These are phyloP conservation scores for Meda fulgida DNA, from an alignment of 2,797 vertebrate genomes.

Conservation along the genomic window DNA sequence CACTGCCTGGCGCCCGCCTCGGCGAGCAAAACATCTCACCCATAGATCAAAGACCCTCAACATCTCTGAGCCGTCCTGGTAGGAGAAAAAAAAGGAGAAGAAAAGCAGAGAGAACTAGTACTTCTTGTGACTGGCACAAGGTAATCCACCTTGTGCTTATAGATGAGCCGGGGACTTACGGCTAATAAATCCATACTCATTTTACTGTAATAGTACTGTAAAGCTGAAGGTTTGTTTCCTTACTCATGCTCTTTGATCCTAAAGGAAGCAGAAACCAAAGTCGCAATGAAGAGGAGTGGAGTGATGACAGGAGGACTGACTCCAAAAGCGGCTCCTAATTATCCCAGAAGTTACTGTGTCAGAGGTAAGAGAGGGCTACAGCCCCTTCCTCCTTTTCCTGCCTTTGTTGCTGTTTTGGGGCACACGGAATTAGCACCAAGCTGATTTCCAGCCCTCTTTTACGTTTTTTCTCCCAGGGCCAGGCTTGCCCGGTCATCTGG, in stretches of 20 bases:
- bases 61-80: slow-evolving; percentile 55
- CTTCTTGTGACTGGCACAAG: slow-evolving; percentile 53
- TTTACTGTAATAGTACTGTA: slow-evolving; percentile 8
- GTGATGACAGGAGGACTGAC: slow-evolving; percentile 65
- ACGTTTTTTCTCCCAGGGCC: slow-evolving; percentile 44
- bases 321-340: slow-evolving; percentile 82
- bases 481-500: slow-evolving; percentile 44
- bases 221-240: slow-evolving; percentile 6
- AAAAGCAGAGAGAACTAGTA: slow-evolving; percentile 28
- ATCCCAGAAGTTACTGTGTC: slow-evolving; percentile 83
- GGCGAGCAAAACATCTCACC: slow-evolving; percentile 76
- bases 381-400: slow-evolving; percentile 71
- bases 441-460: slow-evolving; percentile 12
- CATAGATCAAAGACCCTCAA: slow-evolving; percentile 78
- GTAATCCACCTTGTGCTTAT: slow-evolving; percentile 39
- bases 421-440: slow-evolving; percentile 65
- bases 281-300: neutral
- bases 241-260: slow-evolving; percentile 16
- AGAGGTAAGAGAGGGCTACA: slow-evolving; percentile 74
- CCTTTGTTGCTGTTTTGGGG: slow-evolving; percentile 71
- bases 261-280: slow-evolving; percentile 6
- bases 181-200: slow-evolving; percentile 1
- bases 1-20: slow-evolving; percentile 67
- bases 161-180: neutral
- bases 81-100: slow-evolving; percentile 38